A percentile compares a stretch with the other conserved stretches of the same genome.
Conservation (phyloP, 2,113 vertebrate genomes). For the Pipa parva region DNA sequence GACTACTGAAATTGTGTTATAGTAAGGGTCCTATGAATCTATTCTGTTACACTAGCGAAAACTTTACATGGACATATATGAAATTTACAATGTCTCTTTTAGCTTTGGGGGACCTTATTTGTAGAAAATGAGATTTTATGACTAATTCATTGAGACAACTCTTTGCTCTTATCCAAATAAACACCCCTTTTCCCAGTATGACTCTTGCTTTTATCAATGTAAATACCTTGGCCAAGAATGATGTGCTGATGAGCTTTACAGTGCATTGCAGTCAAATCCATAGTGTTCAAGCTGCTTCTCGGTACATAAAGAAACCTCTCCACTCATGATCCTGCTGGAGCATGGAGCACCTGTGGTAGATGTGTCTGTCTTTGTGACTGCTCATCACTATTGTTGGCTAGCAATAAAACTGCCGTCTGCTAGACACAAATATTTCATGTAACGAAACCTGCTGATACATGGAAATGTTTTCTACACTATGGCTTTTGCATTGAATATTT, state of each 20-base stretch:
- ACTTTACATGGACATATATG: too few relatives aligned
- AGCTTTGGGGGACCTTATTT: too few relatives aligned
- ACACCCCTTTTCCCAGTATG: too few relatives aligned
- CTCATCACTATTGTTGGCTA: not conserved
- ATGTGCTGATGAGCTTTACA: not conserved
- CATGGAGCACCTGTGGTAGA: not conserved
- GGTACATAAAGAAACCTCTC: not conserved
- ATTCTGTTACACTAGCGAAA: too few relatives aligned
- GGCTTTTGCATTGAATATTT: not conserved
- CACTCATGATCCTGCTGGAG: not conserved
- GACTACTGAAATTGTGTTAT: too few relatives aligned
- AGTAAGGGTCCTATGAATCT: too few relatives aligned
- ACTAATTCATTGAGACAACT: too few relatives aligned
- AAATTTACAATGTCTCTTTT: too few relatives aligned
- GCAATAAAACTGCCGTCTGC: not conserved
- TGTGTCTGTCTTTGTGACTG: not conserved
- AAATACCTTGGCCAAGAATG: not conserved
- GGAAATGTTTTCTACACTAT: not conserved
- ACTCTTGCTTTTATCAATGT: not conserved
- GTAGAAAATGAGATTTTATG: too few relatives aligned
- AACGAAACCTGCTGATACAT: conserved; percentile 58
- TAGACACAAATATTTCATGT: conserved; percentile 95
- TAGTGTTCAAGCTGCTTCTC: not conserved
- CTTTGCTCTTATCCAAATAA: too few relatives aligned
- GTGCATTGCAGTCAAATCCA: not conserved